phyloP scores from a whole-genome alignment of 2,888 invertebrate species.

The Lasius fuliginosus region DNA sequence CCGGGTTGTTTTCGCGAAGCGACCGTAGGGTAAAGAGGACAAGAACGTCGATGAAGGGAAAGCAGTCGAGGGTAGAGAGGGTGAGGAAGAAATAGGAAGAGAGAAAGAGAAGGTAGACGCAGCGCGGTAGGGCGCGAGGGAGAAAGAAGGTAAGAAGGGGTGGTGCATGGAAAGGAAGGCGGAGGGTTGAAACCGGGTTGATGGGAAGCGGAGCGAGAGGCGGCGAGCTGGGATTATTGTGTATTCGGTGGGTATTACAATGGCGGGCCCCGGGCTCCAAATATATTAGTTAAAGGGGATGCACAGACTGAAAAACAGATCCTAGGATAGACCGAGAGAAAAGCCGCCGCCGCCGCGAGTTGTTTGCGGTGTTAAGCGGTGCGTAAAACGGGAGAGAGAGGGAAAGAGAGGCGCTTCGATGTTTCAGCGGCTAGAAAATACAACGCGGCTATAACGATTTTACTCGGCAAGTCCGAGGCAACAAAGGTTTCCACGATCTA shows the following conservation, averaged over 20 bases:
- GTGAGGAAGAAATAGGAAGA: background rate
- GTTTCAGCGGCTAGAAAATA: slow-evolving; percentile 45
- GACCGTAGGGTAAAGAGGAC: slow-evolving; percentile 54
- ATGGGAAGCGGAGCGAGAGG: slow-evolving; percentile 46
- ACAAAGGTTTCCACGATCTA: slow-evolving; percentile 10
- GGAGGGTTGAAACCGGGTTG: slow-evolving; percentile 33
- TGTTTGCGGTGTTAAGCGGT: slow-evolving; percentile 49
- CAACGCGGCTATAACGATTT: slow-evolving; percentile 30
- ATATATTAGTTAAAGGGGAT: slow-evolving; percentile 82
- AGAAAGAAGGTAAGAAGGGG: slow-evolving; percentile 42
- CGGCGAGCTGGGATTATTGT: slow-evolving; percentile 62
- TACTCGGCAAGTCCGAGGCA: slow-evolving; percentile 11
- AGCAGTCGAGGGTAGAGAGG: slow-evolving; percentile 43
- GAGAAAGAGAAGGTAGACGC: slow-evolving; percentile 20
- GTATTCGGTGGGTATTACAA: slow-evolving; percentile 57
- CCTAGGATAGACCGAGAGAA: slow-evolving; percentile 55
- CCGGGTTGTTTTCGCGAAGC: slow-evolving; percentile 66
- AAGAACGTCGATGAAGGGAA: slow-evolving; percentile 71
- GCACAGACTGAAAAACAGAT: slow-evolving; percentile 73
- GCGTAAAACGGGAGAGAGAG: slow-evolving; percentile 29
- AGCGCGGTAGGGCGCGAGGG: background rate
- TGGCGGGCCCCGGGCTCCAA: slow-evolving; percentile 75
- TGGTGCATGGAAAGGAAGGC: background rate
- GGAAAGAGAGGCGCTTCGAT: background rate
- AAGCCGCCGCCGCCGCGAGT: slow-evolving; percentile 7